These are phyloP conservation scores for Atta colombica DNA, from an alignment of 1,140 invertebrate genomes.

Conservation along the genomic window DNA sequence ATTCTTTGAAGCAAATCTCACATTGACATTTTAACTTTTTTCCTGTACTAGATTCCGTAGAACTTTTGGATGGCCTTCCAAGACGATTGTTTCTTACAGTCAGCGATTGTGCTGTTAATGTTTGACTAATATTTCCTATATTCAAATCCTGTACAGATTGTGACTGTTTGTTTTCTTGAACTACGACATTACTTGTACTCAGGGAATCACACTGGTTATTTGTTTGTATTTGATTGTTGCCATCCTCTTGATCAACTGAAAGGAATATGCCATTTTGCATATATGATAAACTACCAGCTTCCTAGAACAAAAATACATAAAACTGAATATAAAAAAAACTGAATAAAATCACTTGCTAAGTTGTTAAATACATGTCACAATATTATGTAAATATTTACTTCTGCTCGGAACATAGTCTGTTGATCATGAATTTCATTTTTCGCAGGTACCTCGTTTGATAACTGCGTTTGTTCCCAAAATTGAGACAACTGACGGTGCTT, in stretches of 20 bases:
- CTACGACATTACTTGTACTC: slow-evolving; percentile 4
- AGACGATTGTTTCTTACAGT: slow-evolving; percentile 74
- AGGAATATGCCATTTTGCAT: slow-evolving; percentile 68
- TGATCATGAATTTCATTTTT: slow-evolving; percentile 80
- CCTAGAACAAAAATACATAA: slow-evolving; percentile 64
- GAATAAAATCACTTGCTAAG: neutral
- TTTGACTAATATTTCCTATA: slow-evolving; percentile 47
- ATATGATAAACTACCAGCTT: slow-evolving; percentile 65
- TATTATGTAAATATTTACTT: slow-evolving; percentile 68
- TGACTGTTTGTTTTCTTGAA: slow-evolving; percentile 50
- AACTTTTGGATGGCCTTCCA: slow-evolving; percentile 79
- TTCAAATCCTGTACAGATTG: slow-evolving; percentile 51
- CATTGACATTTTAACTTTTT: slow-evolving; percentile 86
- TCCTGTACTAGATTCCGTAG: slow-evolving; percentile 63
- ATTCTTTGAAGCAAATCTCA: slow-evolving; percentile 88
- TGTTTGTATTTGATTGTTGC: slow-evolving; percentile 51
- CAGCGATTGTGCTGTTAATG: slow-evolving; percentile 38
- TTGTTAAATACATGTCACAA: neutral
- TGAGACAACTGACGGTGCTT: slow-evolving; percentile 84
- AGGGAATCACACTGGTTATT: slow-evolving; percentile 60
- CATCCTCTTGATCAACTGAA: slow-evolving; percentile 65
- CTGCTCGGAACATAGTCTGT: slow-evolving; percentile 76
- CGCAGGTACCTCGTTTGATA: slow-evolving; percentile 79
- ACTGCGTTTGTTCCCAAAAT: slow-evolving; percentile 83
- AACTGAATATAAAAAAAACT: slow-evolving; percentile 12